Percentiles rank a stretch among this genome's conserved stretches.
These are phyloP conservation scores for Rhingia rostrata DNA, from an alignment of 2,888 invertebrate genomes.

Conservation along the genomic window DNA sequence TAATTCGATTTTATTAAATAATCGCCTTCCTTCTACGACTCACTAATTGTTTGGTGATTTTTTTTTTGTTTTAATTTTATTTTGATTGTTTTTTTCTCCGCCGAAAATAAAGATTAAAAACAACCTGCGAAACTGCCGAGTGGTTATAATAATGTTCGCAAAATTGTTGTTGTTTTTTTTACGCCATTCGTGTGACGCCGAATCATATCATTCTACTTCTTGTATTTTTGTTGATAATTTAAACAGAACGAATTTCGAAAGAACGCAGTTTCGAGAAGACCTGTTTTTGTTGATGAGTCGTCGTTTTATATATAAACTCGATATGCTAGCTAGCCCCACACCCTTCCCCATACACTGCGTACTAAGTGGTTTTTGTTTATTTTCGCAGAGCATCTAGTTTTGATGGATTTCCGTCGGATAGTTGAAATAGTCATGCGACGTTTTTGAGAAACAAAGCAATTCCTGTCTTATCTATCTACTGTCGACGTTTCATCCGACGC, in stretches of 20 bases:
- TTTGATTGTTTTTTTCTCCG: no score
- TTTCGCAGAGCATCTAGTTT: not conserved
- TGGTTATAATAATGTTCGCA: no score
- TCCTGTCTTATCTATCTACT: not conserved
- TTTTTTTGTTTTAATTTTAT: no score
- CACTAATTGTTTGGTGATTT: no score
- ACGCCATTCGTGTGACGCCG: no score
- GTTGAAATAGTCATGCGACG: not conserved
- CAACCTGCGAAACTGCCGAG: no score
- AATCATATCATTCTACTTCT: no score
- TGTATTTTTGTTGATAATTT: not conserved
- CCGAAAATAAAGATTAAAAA: no score
- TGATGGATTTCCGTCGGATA: not conserved
- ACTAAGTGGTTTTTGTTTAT: not conserved
- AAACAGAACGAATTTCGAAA: not conserved
- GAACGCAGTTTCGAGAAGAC: not conserved
- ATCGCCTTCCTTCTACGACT: no score
- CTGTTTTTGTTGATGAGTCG: not conserved
- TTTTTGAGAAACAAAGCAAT: not conserved
- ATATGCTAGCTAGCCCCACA: not conserved
- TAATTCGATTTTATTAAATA: no score
- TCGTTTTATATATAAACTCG: not conserved
- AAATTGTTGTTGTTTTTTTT: no score
- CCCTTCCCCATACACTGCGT: no score
- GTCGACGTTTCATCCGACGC: not conserved